Evolutionary conservation across 2,888 invertebrate species (phyloP).

Genomic region (Arrhopalites spinosus): DNA sequence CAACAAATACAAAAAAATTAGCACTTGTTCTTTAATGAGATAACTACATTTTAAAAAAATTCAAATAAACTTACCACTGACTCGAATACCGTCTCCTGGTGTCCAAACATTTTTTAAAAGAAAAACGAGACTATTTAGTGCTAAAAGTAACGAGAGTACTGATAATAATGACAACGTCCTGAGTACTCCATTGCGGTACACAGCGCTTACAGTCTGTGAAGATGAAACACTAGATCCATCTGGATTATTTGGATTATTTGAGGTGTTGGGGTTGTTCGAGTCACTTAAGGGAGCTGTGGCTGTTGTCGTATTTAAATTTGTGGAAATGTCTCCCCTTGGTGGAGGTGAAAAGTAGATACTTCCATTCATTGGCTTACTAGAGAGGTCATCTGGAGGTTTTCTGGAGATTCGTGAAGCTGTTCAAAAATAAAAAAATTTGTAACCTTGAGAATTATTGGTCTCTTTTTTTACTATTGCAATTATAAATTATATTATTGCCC

Average conservation of each 20-base stretch:
- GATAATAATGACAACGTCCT: conserved; percentile 54
- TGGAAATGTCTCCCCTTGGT: conserved; percentile 33
- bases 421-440: too few relatives aligned
- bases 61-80: conserved; percentile 1
- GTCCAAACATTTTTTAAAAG: conserved; percentile 47
- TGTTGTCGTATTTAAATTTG: conserved; percentile 42
- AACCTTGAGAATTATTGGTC: too few relatives aligned
- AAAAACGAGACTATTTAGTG: conserved; percentile 54
- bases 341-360: conserved; percentile 54
- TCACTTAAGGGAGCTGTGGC: conserved; percentile 1
- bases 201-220: conserved; percentile 45
- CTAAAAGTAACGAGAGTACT: conserved; percentile 54
- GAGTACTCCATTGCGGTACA: conserved; percentile 53
- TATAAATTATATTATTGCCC: too few relatives aligned
- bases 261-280: conserved; percentile 48
- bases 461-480: too few relatives aligned
- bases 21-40: too few relatives aligned
- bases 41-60: not conserved
- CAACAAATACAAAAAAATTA: too few relatives aligned
- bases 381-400: conserved; percentile 42
- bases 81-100: not conserved
- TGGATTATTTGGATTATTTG: conserved; percentile 31
- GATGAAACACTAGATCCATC: conserved; percentile 39
- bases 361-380: conserved; percentile 50
- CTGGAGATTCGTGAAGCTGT: conserved; percentile 54